Conservation (phyloP, 1,140 invertebrate species). For the Panulirus ornatus region DNA sequence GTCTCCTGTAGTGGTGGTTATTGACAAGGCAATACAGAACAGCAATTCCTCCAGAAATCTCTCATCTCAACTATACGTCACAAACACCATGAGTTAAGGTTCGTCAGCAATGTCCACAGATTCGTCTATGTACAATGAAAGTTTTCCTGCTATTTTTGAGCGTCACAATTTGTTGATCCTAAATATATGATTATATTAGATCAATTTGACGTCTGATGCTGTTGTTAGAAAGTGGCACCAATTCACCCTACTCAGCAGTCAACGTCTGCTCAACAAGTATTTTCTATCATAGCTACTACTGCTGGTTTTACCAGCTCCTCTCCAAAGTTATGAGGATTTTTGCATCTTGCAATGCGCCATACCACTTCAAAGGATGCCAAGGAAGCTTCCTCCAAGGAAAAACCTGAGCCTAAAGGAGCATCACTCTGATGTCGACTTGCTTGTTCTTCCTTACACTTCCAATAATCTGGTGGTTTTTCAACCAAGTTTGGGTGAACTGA, state of each 20-base stretch:
- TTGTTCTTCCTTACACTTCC: conserved; percentile 43
- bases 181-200: conserved; percentile 37
- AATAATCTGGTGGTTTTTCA: conserved; percentile 51
- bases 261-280: neutral
- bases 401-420: conserved; percentile 33
- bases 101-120: no score
- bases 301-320: no score
- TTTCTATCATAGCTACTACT: conserved; percentile 36
- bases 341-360: conserved; percentile 38
- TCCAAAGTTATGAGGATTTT: conserved; percentile 55
- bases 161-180: conserved; percentile 23
- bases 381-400: no score
- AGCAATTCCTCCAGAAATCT: conserved; percentile 16
- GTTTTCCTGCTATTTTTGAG: conserved; percentile 32
- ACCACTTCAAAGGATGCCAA: no score
- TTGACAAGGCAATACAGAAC: no score
- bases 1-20: conserved; percentile 14
- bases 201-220: conserved; percentile 22
- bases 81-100: conserved; percentile 25
- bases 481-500: conserved; percentile 44
- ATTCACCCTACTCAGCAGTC: conserved; percentile 26
- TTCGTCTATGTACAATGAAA: no score
- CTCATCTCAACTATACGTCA: conserved; percentile 21
- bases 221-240: no score
- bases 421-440: conserved; percentile 54